Conservation (phyloP, 1,140 invertebrate genomes). For the Cherax quadricarinatus region DNA sequence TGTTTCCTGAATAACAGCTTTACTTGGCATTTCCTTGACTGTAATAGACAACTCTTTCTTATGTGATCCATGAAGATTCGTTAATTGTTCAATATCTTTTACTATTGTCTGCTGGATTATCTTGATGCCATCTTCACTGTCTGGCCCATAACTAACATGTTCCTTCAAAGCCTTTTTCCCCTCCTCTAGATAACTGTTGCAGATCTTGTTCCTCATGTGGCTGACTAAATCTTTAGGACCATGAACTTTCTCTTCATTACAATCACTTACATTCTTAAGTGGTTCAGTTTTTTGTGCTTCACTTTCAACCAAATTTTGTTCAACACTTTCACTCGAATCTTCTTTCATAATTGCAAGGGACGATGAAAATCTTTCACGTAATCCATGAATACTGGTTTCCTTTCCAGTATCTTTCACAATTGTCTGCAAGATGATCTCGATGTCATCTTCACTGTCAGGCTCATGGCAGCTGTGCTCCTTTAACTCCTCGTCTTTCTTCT, state of each 20-base stretch:
- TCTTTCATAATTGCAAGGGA: not conserved
- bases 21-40: not conserved
- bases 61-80: slow-evolving; percentile 27
- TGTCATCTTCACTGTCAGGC: slow-evolving; percentile 10
- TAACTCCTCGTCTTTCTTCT: not conserved
- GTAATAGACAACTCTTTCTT: not conserved
- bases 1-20: not conserved
- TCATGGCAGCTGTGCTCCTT: not conserved
- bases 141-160: not conserved
- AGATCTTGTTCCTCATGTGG: slow-evolving; percentile 6
- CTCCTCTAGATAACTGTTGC: not conserved
- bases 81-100: slow-evolving; percentile 30
- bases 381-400: slow-evolving; percentile 28
- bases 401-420: slow-evolving; percentile 51
- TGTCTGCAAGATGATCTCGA: slow-evolving; percentile 42
- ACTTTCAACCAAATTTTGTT: not conserved
- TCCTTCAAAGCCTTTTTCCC: not conserved
- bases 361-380: slow-evolving; percentile 17
- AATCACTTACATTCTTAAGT: too few relatives aligned
- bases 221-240: not conserved
- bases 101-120: slow-evolving; percentile 38
- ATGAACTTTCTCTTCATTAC: not conserved
- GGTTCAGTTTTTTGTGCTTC: not conserved
- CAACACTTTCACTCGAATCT: not conserved
- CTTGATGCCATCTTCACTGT: slow-evolving; percentile 32